phyloP scores from a whole-genome alignment of 2,113 vertebrate species.

The Psilopogon haemacephalus region DNA sequence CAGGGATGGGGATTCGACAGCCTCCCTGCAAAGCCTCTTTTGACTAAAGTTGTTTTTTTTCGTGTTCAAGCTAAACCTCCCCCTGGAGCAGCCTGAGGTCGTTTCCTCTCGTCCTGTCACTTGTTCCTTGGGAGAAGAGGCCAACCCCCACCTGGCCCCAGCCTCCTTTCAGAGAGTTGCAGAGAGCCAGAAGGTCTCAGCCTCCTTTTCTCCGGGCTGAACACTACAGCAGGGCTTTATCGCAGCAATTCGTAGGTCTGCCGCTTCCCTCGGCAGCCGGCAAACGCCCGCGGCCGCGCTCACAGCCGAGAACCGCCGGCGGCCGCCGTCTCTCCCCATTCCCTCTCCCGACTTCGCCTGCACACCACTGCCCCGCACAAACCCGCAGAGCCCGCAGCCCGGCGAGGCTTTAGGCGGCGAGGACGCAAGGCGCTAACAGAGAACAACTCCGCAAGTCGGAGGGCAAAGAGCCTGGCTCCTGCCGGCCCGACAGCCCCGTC shows the following conservation, averaged over 20 bases:
- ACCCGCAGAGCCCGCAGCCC: background rate
- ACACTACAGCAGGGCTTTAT: fast-evolving
- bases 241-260: fast-evolving
- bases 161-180: too few relatives aligned
- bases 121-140: too few relatives aligned
- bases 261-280: background rate
- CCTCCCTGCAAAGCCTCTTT: too few relatives aligned
- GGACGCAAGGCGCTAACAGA: background rate
- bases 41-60: too few relatives aligned
- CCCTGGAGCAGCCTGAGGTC: too few relatives aligned
- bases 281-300: fast-evolving
- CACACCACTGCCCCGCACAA: fast-evolving
- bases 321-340: background rate
- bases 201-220: too few relatives aligned
- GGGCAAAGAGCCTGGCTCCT: too few relatives aligned
- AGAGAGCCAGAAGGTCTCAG: too few relatives aligned
- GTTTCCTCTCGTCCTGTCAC: too few relatives aligned
- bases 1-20: too few relatives aligned
- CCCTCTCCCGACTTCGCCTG: background rate
- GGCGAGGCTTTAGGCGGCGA: background rate
- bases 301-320: background rate
- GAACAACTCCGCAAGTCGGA: background rate
- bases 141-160: too few relatives aligned
- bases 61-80: too few relatives aligned
- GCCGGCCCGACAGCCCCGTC: background rate